These are phyloP conservation scores for Pterophyllum scalare DNA, from an alignment of 2,113 vertebrate species.

Conservation along the genomic window DNA sequence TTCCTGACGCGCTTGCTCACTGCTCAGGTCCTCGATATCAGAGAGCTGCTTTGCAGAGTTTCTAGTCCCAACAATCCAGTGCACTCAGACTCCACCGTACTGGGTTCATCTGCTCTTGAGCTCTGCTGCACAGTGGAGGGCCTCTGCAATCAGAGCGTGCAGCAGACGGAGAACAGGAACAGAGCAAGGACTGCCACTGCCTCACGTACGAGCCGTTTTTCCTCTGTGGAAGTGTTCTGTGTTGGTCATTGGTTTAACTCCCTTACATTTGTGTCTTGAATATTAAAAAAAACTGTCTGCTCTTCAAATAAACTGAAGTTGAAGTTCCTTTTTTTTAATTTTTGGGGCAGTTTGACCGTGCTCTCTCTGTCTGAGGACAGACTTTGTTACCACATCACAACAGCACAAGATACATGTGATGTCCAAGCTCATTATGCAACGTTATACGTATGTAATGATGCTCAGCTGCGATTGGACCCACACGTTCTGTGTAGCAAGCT, in stretches of 20 bases:
- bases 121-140: neutral
- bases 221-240: neutral
- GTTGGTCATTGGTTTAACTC: neutral
- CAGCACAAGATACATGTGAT: too few species aligned
- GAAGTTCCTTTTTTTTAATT: neutral
- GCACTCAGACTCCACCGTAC: fast-evolving
- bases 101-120: neutral
- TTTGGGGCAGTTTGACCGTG: fast-evolving
- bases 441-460: neutral
- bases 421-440: neutral
- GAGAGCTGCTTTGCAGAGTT: neutral
- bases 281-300: too few species aligned
- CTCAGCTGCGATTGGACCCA: neutral
- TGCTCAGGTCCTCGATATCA: neutral
- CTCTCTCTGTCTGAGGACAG: too few species aligned
- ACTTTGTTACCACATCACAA: too few species aligned
- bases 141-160: neutral
- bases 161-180: neutral
- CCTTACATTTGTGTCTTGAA: neutral
- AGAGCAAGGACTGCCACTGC: neutral
- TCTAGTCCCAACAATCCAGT: neutral
- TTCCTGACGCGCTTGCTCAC: neutral
- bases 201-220: neutral
- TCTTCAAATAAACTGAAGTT: neutral
- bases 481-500: neutral